phyloP scores from a whole-genome alignment of 1,140 invertebrate genomes.

The Drosophila ohnishii region DNA sequence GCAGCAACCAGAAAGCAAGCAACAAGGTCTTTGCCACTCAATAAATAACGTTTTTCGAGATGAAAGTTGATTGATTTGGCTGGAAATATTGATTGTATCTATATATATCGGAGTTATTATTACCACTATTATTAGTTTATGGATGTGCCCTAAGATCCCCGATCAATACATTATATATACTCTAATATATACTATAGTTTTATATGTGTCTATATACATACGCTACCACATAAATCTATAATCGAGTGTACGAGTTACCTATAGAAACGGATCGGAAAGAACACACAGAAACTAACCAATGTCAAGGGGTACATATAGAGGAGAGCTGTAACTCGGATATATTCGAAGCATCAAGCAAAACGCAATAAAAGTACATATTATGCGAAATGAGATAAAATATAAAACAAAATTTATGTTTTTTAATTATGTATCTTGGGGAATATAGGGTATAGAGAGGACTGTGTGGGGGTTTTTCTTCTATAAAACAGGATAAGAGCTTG shows the following conservation, averaged over 20 bases:
- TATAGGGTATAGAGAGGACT: background rate
- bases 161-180: constrained; percentile 50
- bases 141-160: constrained; percentile 59
- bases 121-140: constrained; percentile 45
- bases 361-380: constrained; percentile 54
- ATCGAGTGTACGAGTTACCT: constrained; percentile 42
- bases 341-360: constrained; percentile 42
- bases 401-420: background rate
- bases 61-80: constrained; percentile 25
- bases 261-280: constrained; percentile 16
- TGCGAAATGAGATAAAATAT: constrained; percentile 37
- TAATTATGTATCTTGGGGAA: background rate
- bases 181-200: constrained; percentile 61
- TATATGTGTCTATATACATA: constrained; percentile 66
- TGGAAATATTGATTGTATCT: constrained; percentile 28
- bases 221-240: constrained; percentile 40
- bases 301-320: constrained; percentile 43
- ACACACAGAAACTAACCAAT: constrained; percentile 55
- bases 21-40: constrained; percentile 10
- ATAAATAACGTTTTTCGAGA: constrained; percentile 3
- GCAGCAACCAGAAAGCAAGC: background rate
- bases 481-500: too few relatives aligned
- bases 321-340: constrained; percentile 43
- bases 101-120: constrained; percentile 29
- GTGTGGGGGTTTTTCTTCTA: background rate